phyloP scores from a whole-genome alignment of 2,113 vertebrate species.

The Scalopus aquaticus region DNA sequence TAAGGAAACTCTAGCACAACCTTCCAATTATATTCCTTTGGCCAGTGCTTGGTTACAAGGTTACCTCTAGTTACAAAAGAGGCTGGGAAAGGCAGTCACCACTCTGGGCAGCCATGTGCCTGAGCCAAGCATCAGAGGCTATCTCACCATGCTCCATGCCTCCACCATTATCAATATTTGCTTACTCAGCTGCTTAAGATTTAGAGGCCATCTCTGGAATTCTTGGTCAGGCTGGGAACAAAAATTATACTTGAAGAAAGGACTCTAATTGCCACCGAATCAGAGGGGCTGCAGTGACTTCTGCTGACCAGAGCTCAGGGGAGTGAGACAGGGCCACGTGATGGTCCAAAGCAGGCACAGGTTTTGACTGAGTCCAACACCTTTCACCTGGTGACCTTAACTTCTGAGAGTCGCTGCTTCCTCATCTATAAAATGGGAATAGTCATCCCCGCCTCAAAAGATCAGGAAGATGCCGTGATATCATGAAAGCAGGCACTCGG shows the following conservation, averaged over 20 bases:
- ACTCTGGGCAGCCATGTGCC: background rate
- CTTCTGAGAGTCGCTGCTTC: background rate
- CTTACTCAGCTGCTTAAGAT: background rate
- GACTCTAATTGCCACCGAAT: background rate
- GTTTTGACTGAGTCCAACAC: background rate
- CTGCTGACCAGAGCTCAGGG: background rate
- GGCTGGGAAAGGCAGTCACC: background rate
- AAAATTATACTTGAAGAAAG: background rate
- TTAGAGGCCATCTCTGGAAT: background rate
- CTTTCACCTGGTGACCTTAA: background rate
- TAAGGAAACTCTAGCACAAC: background rate
- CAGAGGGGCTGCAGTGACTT: background rate
- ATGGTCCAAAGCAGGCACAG: fast-evolving
- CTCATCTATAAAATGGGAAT: background rate
- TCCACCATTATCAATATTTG: background rate
- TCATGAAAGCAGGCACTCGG: background rate
- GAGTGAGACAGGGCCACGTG: background rate
- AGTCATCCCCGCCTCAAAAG: background rate
- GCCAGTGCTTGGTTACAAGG: background rate
- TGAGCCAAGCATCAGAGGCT: background rate
- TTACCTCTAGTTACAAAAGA: background rate
- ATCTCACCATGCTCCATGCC: background rate
- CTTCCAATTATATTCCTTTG: background rate
- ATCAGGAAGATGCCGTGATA: background rate
- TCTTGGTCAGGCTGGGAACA: background rate